Evolutionary conservation across 1,140 invertebrate genomes (phyloP), one percentile per base, ranked within the genome.

Genomic region (Calephelis virginiensis): DNA sequence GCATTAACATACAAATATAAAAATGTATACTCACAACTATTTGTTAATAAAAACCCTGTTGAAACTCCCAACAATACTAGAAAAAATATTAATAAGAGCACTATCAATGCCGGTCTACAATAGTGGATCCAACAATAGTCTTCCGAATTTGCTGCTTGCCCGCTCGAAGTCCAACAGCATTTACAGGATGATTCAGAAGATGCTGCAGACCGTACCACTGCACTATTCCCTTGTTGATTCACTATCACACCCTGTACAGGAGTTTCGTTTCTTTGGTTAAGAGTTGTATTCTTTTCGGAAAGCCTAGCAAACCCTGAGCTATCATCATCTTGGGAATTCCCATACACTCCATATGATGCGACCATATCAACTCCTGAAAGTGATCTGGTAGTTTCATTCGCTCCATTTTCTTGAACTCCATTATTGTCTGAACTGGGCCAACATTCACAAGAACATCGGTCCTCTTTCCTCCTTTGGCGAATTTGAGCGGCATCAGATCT

Each of bases 361-460:
- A 92, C 91, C 88, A 92, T 91, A 70, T 92, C 91, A 0, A 92
- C 89, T 10, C 90, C 90, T 1, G 91, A 91, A 12, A 91, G 73
- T 14, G 89, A 88, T 61, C 90, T 82, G 12, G 89, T 86, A 1
- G 82, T 82, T 63, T 86, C 83, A 63, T 86, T 86, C 0, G 73
- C 81, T 17, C 73, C 70, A 66, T 66, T 80, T 9, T 89, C 86
- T 68, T 83, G 82, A 9, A 83, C 77, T 28, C 76, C 74, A 72
- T 83, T 88, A 75, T 83, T 83, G 64, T 92, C 91, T 65, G 87
- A 82, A 67, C 76, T 91, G 53, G 91, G 91, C 91, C 91, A 92
- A 68, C 91, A 92, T 72, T 92, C 91, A 63, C 91, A 92, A 7
- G 91, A 92, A 68, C 91, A 92, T 7, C 91, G 78, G 45, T 92